These are phyloP conservation scores for Zootoca vivipara DNA, from an alignment of 2,113 vertebrate genomes.

Conservation along the genomic window DNA sequence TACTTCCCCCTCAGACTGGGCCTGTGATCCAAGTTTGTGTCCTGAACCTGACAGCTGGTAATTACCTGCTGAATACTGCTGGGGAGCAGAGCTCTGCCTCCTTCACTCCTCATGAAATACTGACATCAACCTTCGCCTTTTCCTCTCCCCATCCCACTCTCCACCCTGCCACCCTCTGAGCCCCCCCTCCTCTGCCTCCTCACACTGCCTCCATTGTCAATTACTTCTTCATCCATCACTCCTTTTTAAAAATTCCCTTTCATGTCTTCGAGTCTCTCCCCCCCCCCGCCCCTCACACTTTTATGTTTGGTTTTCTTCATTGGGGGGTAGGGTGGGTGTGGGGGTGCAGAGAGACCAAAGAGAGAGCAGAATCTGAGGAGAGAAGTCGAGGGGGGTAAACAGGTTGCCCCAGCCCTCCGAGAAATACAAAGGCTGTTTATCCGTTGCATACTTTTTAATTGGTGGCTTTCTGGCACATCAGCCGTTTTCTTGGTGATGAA, in stretches of 20 bases:
- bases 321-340: not conserved
- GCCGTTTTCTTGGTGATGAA: constrained; percentile 39
- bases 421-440: constrained; percentile 55
- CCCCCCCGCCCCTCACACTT: not conserved
- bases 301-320: constrained; percentile 46
- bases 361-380: not conserved
- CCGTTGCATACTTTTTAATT: constrained; percentile 51
- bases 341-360: not conserved
- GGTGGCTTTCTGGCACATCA: constrained; percentile 36
- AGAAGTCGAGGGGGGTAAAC: not conserved
- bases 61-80: constrained; percentile 7
- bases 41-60: constrained; percentile 12
- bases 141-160: not conserved
- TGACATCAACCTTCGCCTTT: constrained; percentile 18
- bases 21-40: not conserved
- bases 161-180: not conserved
- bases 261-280: not conserved
- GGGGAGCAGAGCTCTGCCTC: not conserved
- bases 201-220: constrained; percentile 41
- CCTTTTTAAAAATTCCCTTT: constrained; percentile 59
- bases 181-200: constrained; percentile 8
- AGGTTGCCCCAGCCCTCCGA: constrained; percentile 13
- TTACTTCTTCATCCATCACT: constrained; percentile 42
- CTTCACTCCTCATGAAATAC: constrained; percentile 44
- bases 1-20: not conserved